Evolutionary conservation across 2,888 invertebrate genomes (phyloP).

Genomic region (Bombyx huttoni): DNA sequence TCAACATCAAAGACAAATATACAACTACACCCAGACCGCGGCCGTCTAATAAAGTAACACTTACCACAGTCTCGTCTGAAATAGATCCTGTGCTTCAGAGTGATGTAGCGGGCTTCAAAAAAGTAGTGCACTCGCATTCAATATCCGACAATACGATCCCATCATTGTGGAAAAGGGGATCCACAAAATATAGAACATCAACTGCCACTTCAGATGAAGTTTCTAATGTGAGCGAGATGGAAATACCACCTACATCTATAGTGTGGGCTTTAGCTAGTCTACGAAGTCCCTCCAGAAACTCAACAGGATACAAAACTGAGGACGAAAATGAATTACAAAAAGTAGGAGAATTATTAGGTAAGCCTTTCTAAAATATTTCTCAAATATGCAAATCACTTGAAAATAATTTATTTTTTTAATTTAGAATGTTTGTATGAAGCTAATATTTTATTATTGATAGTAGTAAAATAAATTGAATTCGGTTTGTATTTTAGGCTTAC

Average conservation of each 20-base stretch:
- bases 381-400: too few species aligned
- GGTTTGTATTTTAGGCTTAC: too few species aligned
- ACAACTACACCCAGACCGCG: conserved; percentile 24
- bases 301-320: conserved; percentile 28
- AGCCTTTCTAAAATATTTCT: conserved; percentile 8
- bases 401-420: not conserved
- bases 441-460: too few species aligned
- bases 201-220: conserved; percentile 34
- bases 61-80: conserved; percentile 59
- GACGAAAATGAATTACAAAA: conserved; percentile 62
- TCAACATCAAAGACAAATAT: conserved; percentile 45
- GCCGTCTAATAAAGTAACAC: conserved; percentile 25
- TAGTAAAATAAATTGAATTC: not conserved
- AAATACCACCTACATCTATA: conserved; percentile 62
- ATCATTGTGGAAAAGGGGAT: conserved; percentile 62
- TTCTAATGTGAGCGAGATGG: conserved; percentile 36
- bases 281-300: conserved; percentile 34
- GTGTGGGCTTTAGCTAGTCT: conserved; percentile 68
- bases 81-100: conserved; percentile 62
- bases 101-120: conserved; percentile 45
- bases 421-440: not conserved
- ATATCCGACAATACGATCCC: conserved; percentile 63
- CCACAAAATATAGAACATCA: conserved; percentile 48
- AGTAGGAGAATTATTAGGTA: conserved; percentile 50
- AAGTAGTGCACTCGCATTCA: conserved; percentile 49